A percentile compares a stretch with the other conserved stretches of the same genome.
Conservation (phyloP, 2,888 invertebrate genomes). For the Alloscopus bannaensis region DNA sequence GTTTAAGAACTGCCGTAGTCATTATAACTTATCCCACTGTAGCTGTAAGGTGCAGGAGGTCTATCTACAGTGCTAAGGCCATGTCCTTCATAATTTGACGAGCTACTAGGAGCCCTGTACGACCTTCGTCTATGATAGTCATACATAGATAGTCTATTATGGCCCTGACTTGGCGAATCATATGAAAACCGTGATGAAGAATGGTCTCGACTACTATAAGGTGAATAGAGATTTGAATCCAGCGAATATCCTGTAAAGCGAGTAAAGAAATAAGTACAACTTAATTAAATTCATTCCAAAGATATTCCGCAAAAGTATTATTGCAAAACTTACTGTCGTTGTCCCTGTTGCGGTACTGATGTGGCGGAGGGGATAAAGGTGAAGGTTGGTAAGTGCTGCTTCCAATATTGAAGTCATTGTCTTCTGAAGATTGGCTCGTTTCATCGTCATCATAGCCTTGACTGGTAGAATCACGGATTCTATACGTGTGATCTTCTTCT, state of each 20-base stretch:
- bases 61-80: constrained; percentile 24
- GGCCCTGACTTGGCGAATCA: constrained; percentile 34
- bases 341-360: constrained; percentile 27
- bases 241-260: neutral
- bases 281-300: neutral
- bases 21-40: constrained; percentile 20
- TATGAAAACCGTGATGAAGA: constrained; percentile 21
- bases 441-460: constrained; percentile 51
- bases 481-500: constrained; percentile 54
- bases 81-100: constrained; percentile 24
- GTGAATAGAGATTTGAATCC: neutral
- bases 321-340: constrained; percentile 35
- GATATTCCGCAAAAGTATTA: no score
- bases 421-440: constrained; percentile 32
- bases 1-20: constrained; percentile 35
- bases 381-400: constrained; percentile 41
- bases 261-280: neutral
- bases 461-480: constrained; percentile 53
- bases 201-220: constrained; percentile 4
- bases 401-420: constrained; percentile 34
- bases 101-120: constrained; percentile 11
- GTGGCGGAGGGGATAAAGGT: constrained; percentile 38
- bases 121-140: constrained; percentile 3
- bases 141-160: neutral
- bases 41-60: constrained; percentile 16